A percentile compares a stretch with the other conserved stretches of the same genome.
Conservation (phyloP, 2,113 vertebrate species). For the human (Homo sapiens) region DNA sequence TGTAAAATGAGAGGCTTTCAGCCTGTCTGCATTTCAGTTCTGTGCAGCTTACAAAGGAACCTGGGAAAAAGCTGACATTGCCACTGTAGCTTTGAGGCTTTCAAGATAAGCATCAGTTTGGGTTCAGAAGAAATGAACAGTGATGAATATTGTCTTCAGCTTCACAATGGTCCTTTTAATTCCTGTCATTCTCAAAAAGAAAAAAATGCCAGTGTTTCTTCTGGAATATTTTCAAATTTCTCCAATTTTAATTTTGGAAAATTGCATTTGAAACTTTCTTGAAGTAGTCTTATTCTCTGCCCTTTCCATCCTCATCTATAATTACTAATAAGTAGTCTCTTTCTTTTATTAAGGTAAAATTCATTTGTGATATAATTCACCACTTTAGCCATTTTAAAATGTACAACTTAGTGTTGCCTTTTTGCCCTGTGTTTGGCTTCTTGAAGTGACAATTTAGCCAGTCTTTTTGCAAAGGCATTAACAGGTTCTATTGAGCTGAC, state of each 20-base stretch:
- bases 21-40: conserved; percentile 63
- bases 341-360: not conserved
- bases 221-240: not conserved
- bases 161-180: conserved; percentile 63
- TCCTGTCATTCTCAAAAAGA: conserved; percentile 67
- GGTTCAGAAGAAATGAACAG: conserved; percentile 60
- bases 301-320: not conserved
- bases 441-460: not conserved
- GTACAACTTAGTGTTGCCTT: not conserved
- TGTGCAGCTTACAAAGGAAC: conserved; percentile 65
- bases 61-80: conserved; percentile 58
- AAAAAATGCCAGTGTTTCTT: conserved; percentile 35
- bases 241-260: conserved; percentile 34
- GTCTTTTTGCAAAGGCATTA: conserved; percentile 13
- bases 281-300: not conserved
- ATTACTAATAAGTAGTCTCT: not conserved
- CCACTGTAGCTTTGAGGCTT: conserved; percentile 56
- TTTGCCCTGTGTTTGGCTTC: not conserved
- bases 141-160: conserved; percentile 60
- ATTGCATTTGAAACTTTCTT: not conserved
- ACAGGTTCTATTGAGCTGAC: not conserved
- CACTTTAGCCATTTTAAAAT: not conserved
- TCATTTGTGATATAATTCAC: not conserved
- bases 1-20: conserved; percentile 61
- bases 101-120: conserved; percentile 73